Evolutionary conservation across 2,888 invertebrate genomes (phyloP), one percentile per base, ranked within the genome.

Genomic region (Notodromas monacha): DNA sequence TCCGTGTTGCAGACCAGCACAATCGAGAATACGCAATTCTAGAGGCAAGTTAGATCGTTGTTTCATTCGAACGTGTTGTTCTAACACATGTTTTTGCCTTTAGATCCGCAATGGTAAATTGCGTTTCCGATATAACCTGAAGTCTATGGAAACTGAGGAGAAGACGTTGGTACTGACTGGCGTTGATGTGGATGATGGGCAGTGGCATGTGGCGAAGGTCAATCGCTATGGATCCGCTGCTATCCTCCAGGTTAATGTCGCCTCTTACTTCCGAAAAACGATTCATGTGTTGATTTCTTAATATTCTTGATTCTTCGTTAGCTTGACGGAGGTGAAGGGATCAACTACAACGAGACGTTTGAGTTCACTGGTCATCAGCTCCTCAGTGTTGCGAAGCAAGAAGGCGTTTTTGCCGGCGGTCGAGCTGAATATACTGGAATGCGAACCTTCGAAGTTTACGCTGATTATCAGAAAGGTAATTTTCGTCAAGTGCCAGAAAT

Each of bases 391-490:
- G 84, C 73, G 44, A 81, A 79, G 43, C 79, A 84, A 44, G 79
- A 79, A 48, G 79, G 81, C 1, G 79, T 86, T 13, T 84, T 79
- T 43, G 79, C 81, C 1, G 86, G 86, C 32, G 84, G 84, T 11
- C 81, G 81, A 50, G 81, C 81, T 2, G 79, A 81, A 45, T 84
- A 81, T 45, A 79, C 79, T 2, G 81, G 81, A 14, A 77, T 81
- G 3, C 55, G 79, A 35, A 79, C 79, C 1, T 81, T 79, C 45
- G 79, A 81, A 52, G 81, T 84, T 4, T 79, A 77, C 44, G 74
- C 76, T 1, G 81, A 84, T 49, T 81, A 76, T 50, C 76, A 79
- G 43, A 79, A 81, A 58, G 76, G 79, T 58, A 61, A 34, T 34
- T 13, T 12, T 13, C 3, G 10, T 3, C 16, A 11, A 26, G 8